Conservation (phyloP, 2,113 vertebrate species). For the Pan paniscus region DNA sequence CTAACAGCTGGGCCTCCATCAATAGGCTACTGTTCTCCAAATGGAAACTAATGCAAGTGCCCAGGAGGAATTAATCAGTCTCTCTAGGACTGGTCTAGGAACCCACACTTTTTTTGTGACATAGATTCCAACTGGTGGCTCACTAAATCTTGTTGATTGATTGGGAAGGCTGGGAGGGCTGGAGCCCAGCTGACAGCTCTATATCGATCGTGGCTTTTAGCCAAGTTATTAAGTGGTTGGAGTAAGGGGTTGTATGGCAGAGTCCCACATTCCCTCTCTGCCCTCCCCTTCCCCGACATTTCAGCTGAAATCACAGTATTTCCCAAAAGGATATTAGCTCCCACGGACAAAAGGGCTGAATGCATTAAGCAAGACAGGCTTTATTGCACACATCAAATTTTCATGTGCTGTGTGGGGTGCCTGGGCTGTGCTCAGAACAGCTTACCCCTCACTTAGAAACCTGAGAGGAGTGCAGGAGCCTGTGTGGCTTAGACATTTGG, state of each 20-base stretch:
- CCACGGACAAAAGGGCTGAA: slow-evolving; percentile 13
- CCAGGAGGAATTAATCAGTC: slow-evolving; percentile 55
- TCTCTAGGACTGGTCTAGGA: slow-evolving; percentile 50
- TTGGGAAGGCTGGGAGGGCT: slow-evolving; percentile 42
- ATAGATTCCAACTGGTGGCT: slow-evolving; percentile 61
- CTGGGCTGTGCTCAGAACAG: not conserved
- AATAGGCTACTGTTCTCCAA: slow-evolving; percentile 45
- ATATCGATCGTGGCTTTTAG: slow-evolving; percentile 73
- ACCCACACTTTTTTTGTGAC: slow-evolving; percentile 66
- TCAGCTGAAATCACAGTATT: slow-evolving; percentile 64
- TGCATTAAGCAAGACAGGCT: slow-evolving; percentile 51
- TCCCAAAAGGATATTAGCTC: slow-evolving; percentile 67
- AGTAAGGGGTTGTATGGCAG: slow-evolving; percentile 49
- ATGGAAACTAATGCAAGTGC: slow-evolving; percentile 66
- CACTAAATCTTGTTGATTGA: slow-evolving; percentile 73
- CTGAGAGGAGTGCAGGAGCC: not conserved
- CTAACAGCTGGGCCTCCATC: slow-evolving; percentile 46
- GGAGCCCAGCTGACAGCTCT: slow-evolving; percentile 46
- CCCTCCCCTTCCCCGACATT: not conserved
- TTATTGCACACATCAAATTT: slow-evolving; percentile 50
- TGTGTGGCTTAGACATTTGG: not conserved
- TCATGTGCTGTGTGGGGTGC: not conserved
- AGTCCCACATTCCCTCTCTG: not conserved
- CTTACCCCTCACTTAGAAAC: slow-evolving; percentile 37
- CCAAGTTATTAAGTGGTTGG: slow-evolving; percentile 74